Base-by-base conservation (phyloP, 2,888 invertebrate genomes). In the Sepioteuthis lessoniana region DNA sequence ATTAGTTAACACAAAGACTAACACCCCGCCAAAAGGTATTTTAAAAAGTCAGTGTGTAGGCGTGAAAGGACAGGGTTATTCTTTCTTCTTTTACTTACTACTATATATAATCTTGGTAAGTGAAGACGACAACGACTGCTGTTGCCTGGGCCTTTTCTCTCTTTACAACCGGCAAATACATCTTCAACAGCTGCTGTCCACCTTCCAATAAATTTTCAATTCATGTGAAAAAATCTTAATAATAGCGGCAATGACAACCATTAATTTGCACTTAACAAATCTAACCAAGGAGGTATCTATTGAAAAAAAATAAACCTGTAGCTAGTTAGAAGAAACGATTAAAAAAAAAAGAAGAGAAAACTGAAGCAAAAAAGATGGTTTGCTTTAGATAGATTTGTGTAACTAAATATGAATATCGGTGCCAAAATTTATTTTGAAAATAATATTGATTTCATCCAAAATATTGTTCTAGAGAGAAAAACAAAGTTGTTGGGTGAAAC, bases 151-250 rank as follows among this genome's bases (percentile, higher is more conserved):
- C 76, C 76, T 10, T n/a, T 76, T 42, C 42, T n/a, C n/a, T 47
- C 13, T 25, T 60, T n/a, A 76, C 76, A 76, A 13, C 76, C 76
- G 76, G 76, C 13, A n/a, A 55, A 76, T 76, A 76, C 19, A 76
- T 76, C n/a, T 76, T 76, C 76, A 76, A 76, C 76, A 76, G 76
- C 76, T 76, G 76, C 76, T 76, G 76, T 76, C 76, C 76, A 76
- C n/a, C 19, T 76, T 76, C n/a, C n/a, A n/a, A 76, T 13, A 76
- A 76, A 76, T 76, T 76, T 76, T 76, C 76, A n/a, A n/a, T n/a
- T 76, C 76, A 76, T 55, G 19, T n/a, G 76, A 55, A 55, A n/a
- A 76, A 76, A 76, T 25, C 55, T 55, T 76, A n/a, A 35, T n/a
- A 31, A 31, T 76, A 76, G 76, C n/a, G n/a, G 19, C n/a, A 10